A percentile compares a stretch with the other conserved stretches of the same genome.
These are phyloP conservation scores for Selene dorsalis DNA, from an alignment of 2,797 vertebrate species.

Conservation along the genomic window DNA sequence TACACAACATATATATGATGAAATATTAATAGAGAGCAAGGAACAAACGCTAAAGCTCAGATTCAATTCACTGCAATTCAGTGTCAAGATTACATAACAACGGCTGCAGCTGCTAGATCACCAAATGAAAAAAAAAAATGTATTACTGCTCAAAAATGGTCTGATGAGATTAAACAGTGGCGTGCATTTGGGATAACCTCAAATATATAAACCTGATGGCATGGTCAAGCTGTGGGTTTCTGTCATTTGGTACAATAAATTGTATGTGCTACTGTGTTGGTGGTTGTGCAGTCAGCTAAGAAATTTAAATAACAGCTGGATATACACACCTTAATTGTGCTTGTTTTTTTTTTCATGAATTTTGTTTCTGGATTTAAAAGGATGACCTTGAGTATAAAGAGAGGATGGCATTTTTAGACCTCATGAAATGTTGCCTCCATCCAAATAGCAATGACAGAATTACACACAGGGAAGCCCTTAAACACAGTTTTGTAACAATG, in stretches of 20 bases:
- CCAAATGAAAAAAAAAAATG: slow-evolving; percentile 29
- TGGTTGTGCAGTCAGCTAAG: no score
- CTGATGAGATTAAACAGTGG: slow-evolving; percentile 39
- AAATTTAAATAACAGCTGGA: no score
- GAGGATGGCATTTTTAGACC: slow-evolving; percentile 18
- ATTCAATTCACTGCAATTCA: slow-evolving; percentile 42
- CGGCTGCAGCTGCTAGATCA: slow-evolving; percentile 16
- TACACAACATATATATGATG: not conserved
- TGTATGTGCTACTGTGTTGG: no score
- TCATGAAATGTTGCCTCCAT: slow-evolving; percentile 13
- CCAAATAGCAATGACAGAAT: slow-evolving; percentile 6
- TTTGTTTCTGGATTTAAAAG: no score
- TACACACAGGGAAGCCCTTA: not conserved
- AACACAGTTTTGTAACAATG: not conserved
- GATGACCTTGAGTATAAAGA: not conserved
- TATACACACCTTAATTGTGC: no score
- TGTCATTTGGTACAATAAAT: not conserved
- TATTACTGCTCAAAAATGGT: slow-evolving; percentile 15
- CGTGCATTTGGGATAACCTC: slow-evolving; percentile 12
- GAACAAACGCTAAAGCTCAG: slow-evolving; percentile 5
- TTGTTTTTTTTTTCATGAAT: no score
- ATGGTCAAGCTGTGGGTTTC: not conserved
- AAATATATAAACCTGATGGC: slow-evolving; percentile 20
- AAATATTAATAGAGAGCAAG: not conserved
- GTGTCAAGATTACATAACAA: slow-evolving; percentile 46